Evolutionary conservation across 2,888 invertebrate species (phyloP).

Genomic region (Parthenolecanium corni): DNA sequence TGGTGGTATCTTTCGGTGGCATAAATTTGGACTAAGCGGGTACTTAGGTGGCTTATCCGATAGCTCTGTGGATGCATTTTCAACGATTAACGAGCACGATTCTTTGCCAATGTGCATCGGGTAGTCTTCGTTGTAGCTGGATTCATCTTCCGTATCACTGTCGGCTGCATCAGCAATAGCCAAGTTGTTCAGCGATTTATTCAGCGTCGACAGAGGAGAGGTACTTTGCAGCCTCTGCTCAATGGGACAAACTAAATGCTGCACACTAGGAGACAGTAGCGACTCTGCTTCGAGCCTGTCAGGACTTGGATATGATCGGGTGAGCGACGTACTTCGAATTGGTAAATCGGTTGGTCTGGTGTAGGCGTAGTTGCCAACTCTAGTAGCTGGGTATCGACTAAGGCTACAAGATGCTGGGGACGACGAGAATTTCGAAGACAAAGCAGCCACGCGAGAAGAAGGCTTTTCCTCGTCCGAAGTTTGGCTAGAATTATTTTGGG

Average conservation of each 20-base stretch:
- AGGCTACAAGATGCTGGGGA: not conserved
- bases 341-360: constrained; percentile 35
- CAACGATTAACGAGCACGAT: not conserved
- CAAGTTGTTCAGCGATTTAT: constrained; percentile 4
- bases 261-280: not conserved
- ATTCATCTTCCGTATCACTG: constrained; percentile 6
- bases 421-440: not conserved
- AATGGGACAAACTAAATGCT: not conserved
- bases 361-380: constrained; percentile 36
- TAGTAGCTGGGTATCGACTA: not conserved
- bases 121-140: constrained; percentile 20
- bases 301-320: constrained; percentile 2
- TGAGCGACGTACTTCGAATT: constrained; percentile 25
- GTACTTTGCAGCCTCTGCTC: not conserved
- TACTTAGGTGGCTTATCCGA: constrained; percentile 30
- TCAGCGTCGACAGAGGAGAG: not conserved
- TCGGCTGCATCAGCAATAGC: not conserved
- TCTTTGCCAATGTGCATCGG: constrained; percentile 30
- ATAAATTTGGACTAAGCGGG: constrained; percentile 15
- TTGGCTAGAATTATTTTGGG: not conserved
- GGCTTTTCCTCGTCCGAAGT: not conserved
- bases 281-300: not conserved
- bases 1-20: not conserved
- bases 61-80: constrained; percentile 6
- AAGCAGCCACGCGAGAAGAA: not conserved